Evolutionary conservation across 2,113 vertebrate genomes (phyloP).

Genomic region (Oryzias celebensis): DNA sequence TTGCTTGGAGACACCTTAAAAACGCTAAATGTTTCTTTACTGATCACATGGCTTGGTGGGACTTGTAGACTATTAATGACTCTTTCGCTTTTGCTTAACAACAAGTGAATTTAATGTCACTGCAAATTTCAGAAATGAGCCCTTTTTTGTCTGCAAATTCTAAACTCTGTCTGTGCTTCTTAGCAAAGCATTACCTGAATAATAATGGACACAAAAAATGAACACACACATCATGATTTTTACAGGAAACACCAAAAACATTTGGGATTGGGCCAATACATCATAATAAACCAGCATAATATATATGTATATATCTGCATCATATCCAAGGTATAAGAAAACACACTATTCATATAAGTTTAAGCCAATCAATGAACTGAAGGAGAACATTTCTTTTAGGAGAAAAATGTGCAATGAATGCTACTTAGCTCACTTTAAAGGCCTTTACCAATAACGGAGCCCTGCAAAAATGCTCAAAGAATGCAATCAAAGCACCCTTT

Average conservation of each 20-base stretch:
- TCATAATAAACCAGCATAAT: conserved; percentile 53
- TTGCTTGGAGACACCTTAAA: too few species aligned
- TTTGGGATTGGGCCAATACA: conserved; percentile 53
- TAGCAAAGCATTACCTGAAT: conserved; percentile 36
- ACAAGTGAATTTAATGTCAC: not conserved
- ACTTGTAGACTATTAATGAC: too few species aligned
- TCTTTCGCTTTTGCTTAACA: too few species aligned
- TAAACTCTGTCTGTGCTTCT: conserved; percentile 59
- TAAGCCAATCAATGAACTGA: conserved; percentile 49
- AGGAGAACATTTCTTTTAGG: conserved; percentile 14
- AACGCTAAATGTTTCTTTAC: too few species aligned
- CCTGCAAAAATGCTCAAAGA: conserved; percentile 5
- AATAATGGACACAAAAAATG: conserved; percentile 49
- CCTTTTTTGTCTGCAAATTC: conserved; percentile 6
- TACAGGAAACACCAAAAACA: conserved; percentile 39
- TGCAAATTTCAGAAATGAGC: conserved; percentile 5
- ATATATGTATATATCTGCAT: conserved; percentile 33
- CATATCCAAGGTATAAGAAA: conserved; percentile 54
- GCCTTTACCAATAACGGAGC: conserved; percentile 2
- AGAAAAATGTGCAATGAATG: conserved; percentile 59
- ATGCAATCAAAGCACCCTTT: not conserved
- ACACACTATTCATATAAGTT: conserved; percentile 53
- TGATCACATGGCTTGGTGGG: too few species aligned
- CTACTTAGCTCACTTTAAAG: conserved; percentile 16
- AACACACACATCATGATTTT: conserved; percentile 46